Evolutionary conservation across 1,140 invertebrate genomes (phyloP).

Genomic region (Holcopasites calliopsidis): DNA sequence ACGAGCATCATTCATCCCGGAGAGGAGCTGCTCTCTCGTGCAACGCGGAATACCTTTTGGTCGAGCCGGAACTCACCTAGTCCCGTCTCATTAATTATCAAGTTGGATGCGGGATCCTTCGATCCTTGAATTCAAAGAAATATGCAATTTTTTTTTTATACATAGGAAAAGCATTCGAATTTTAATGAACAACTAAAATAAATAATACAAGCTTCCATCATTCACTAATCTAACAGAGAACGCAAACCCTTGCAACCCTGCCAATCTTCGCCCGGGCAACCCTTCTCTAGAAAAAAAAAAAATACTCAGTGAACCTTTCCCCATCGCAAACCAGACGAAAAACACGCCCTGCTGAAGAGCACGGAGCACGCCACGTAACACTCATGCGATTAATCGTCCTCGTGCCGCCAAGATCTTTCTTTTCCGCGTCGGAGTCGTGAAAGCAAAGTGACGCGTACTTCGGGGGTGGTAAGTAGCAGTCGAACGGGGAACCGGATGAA

Average conservation of each 20-base stretch:
- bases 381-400: slow-evolving; percentile 15
- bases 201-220: not conserved
- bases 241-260: no score
- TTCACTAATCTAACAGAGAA: not conserved
- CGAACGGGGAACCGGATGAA: not conserved
- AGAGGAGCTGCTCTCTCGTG: slow-evolving; percentile 10
- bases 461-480: not conserved
- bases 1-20: slow-evolving; percentile 55
- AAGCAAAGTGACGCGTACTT: not conserved
- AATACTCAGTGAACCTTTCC: not conserved
- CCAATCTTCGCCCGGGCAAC: no score
- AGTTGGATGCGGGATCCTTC: not conserved
- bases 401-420: not conserved
- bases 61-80: slow-evolving; percentile 17
- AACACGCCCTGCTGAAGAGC: not conserved
- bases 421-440: not conserved
- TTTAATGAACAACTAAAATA: no score
- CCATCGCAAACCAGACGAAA: not conserved
- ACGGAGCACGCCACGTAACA: not conserved
- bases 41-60: slow-evolving; percentile 32
- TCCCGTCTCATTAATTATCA: slow-evolving; percentile 19
- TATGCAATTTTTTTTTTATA: no score
- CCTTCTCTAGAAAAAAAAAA: no score
- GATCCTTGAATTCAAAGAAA: no score
- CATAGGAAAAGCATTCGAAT: no score